Percentiles rank a stretch among this genome's conserved stretches.
phyloP scores from a whole-genome alignment of 2,888 invertebrate genomes.

The Cantharis rufa region DNA sequence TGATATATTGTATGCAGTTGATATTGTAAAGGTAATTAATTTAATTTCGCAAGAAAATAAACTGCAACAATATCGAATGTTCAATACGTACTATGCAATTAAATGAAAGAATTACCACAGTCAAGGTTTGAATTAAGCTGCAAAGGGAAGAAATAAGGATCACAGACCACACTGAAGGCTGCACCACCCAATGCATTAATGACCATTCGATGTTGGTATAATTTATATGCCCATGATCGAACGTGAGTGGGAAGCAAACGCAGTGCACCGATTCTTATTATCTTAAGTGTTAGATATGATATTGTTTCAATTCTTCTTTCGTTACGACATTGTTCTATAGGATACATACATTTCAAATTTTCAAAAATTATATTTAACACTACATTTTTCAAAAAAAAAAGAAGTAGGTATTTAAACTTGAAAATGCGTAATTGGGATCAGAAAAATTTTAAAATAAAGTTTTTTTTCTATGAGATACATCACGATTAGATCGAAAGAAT shows the following conservation, averaged over 20 bases:
- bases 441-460: background rate
- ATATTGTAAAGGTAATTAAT: slow-evolving; percentile 23
- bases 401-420: no score
- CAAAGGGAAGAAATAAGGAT: slow-evolving; percentile 34
- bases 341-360: background rate
- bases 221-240: slow-evolving; percentile 50
- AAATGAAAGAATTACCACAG: slow-evolving; percentile 34
- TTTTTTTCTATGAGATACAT: background rate
- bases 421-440: no score
- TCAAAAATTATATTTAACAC: no score
- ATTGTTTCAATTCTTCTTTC: slow-evolving; percentile 31
- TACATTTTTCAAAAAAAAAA: no score
- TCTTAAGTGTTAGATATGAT: slow-evolving; percentile 52
- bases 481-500: slow-evolving; percentile 24
- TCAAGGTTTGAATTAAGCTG: slow-evolving; percentile 33
- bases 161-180: slow-evolving; percentile 37
- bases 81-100: slow-evolving; percentile 28
- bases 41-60: slow-evolving; percentile 20
- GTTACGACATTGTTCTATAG: no score
- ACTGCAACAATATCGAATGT: slow-evolving; percentile 23
- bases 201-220: slow-evolving; percentile 56
- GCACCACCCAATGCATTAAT: slow-evolving; percentile 54
- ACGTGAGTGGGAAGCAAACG: slow-evolving; percentile 50
- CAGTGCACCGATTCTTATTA: slow-evolving; percentile 48
- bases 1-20: slow-evolving; percentile 17